Percentiles rank a stretch among this genome's conserved stretches.
phyloP scores from a whole-genome alignment of 2,888 invertebrate genomes.

The Oasisia sp. region DNA sequence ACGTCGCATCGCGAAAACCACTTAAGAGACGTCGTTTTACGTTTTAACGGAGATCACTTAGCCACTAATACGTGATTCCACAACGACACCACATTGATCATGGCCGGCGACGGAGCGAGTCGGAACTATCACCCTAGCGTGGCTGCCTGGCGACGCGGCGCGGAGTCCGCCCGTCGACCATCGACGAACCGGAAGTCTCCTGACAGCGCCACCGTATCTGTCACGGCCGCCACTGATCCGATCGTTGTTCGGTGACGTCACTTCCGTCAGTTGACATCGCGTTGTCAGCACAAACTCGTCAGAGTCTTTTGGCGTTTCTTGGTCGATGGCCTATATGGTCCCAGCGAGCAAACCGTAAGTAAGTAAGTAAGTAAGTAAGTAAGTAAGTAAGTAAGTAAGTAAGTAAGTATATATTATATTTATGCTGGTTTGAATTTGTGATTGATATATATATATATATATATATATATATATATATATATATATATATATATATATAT shows the following conservation, averaged over 20 bases:
- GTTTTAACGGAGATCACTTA: neutral
- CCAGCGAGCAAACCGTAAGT: too few species aligned
- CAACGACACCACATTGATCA: neutral
- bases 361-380: too few species aligned
- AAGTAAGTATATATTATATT: too few species aligned
- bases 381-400: too few species aligned
- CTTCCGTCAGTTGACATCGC: neutral
- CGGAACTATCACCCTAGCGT: neutral
- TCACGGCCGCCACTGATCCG: neutral
- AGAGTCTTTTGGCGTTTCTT: neutral
- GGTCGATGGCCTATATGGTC: too few species aligned
- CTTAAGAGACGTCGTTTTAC: neutral
- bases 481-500: too few species aligned
- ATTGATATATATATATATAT: too few species aligned
- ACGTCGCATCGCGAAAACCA: neutral
- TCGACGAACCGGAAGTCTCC: neutral
- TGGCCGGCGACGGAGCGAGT: neutral
- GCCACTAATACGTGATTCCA: neutral
- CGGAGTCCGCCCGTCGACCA: neutral
- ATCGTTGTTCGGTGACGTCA: neutral
- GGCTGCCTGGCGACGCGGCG: too few species aligned
- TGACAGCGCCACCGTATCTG: neutral
- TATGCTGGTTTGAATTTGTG: too few species aligned
- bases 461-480: too few species aligned
- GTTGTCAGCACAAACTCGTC: neutral